Conservation (phyloP, 1,140 invertebrate species). For the Asbolus verrucosus region DNA sequence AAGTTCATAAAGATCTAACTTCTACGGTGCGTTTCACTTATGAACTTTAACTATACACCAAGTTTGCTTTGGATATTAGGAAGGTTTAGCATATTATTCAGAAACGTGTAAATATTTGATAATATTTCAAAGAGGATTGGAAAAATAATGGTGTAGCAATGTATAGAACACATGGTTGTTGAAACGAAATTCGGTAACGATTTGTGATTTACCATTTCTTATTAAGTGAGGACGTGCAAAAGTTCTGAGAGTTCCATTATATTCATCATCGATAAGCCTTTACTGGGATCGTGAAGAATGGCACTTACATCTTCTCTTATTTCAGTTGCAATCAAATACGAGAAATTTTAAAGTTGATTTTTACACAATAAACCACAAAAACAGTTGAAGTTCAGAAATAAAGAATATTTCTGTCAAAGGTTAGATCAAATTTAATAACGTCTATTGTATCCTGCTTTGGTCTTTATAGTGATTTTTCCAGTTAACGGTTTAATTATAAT, state of each 20-base stretch:
- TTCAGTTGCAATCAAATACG: background rate
- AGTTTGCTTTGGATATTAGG: slow-evolving; percentile 39
- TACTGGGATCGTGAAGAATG: slow-evolving; percentile 30
- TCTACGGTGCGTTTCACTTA: slow-evolving; percentile 45
- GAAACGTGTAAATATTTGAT: slow-evolving; percentile 19
- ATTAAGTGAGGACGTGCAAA: slow-evolving; percentile 26
- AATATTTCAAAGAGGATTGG: background rate
- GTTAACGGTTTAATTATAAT: background rate
- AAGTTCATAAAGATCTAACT: slow-evolving; percentile 46
- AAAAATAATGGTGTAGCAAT: slow-evolving; percentile 2
- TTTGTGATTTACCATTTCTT: slow-evolving; percentile 28
- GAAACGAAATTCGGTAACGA: background rate
- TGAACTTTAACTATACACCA: slow-evolving; percentile 41
- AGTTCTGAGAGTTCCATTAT: slow-evolving; percentile 39
- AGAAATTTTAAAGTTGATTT: slow-evolving; percentile 6
- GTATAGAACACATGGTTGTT: background rate
- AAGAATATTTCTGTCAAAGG: no score
- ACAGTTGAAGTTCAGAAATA: background rate
- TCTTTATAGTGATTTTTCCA: background rate
- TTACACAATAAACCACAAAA: background rate
- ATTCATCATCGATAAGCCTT: slow-evolving; percentile 41
- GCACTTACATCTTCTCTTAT: slow-evolving; percentile 17
- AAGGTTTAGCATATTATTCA: slow-evolving; percentile 10
- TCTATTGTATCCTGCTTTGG: no score
- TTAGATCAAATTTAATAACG: no score